Evolutionary conservation across 2,888 invertebrate species (phyloP).

Genomic region (Petrolisthes cinctipes): DNA sequence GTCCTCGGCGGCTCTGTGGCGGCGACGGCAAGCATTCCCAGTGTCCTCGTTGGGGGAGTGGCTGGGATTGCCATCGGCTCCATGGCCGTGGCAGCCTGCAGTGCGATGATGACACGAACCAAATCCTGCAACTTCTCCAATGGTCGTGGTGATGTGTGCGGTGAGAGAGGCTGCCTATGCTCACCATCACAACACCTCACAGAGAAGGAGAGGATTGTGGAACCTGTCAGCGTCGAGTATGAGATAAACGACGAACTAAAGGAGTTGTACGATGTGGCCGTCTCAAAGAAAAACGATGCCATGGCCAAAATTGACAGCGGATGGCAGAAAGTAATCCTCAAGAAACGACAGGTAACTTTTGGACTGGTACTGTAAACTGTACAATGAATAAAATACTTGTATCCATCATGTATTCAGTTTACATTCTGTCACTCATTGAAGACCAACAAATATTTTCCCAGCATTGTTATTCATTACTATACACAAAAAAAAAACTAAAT

Average conservation of each 20-base stretch:
- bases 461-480: no score
- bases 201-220: constrained; percentile 28
- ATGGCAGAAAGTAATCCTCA: constrained; percentile 21
- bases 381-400: no score
- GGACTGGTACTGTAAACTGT: not conserved
- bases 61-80: constrained; percentile 32
- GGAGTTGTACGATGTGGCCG: constrained; percentile 39
- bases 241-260: constrained; percentile 23
- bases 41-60: constrained; percentile 31
- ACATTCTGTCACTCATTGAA: no score
- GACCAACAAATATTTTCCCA: no score
- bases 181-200: constrained; percentile 32
- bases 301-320: constrained; percentile 41
- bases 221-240: constrained; percentile 13
- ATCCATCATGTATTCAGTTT: no score
- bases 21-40: constrained; percentile 14
- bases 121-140: not conserved
- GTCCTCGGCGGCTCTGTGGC: constrained; percentile 31
- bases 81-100: constrained; percentile 24
- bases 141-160: constrained; percentile 27
- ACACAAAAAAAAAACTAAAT: no score
- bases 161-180: constrained; percentile 20
- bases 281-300: constrained; percentile 31
- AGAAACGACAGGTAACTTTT: constrained; percentile 17
- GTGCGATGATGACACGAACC: not conserved